Base-by-base conservation (phyloP, 2,797 vertebrate genomes). In the Emys orbicularis region DNA sequence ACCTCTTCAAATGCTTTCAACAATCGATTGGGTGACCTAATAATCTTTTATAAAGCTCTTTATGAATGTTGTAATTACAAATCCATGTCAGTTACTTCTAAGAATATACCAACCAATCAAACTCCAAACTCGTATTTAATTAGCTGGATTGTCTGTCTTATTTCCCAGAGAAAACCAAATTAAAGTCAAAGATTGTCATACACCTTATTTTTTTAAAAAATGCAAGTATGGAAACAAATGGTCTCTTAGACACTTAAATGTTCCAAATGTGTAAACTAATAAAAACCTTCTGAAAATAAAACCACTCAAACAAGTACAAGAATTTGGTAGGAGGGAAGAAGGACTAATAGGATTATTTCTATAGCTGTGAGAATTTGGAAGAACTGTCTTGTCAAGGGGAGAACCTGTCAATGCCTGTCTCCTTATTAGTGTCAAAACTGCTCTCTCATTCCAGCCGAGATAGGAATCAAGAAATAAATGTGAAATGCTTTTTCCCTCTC, bases 61-160 rank as follows among this genome's bases (percentile, higher is more conserved):
- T 79, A 25, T 0, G 88, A 86, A 87, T 88, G 52, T 90, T 92
- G 59, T 91, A 81, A 95, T 89, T 94, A 84, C 93, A 93, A 90
- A 88, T 77, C 54, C 50, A 23, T 11, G 74, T 11, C 88, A 89
- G 88, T 92, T 87, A 34, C 59, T 84, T 31, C 88, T 95, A 84
- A 96, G 96, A 96, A 94, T 90, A 96, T 85, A 72, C 61, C 88
- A 85, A 90, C 94, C 79, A 54, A 16, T 86, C 88, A 88, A 61
- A 92, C 49, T 68, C 59, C 79, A 91, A 87, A 76, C 93, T 50
- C 89, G 47, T 91, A 81, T 61, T 1, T 82, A 41, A 76, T 82
- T 83, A 76, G 23, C 23, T 8, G 15, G 47, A 72, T 47, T 76
- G 68, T 25, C 23, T 57, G 65, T 44, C 52, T 50, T 21, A 31